Evolutionary conservation across 1,140 invertebrate species (phyloP).

Genomic region (Sminthurides bifidus): DNA sequence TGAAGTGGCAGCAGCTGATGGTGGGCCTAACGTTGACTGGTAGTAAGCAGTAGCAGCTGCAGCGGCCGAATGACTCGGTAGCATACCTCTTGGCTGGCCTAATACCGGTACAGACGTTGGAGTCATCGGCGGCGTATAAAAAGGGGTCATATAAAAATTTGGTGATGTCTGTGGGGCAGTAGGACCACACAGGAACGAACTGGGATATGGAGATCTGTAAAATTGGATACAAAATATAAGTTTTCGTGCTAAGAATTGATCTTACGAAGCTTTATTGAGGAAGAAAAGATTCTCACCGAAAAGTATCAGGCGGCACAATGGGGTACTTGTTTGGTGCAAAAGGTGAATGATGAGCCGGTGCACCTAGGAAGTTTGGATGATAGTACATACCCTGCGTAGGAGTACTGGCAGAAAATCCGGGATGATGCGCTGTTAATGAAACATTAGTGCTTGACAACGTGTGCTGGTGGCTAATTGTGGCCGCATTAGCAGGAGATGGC

Average conservation of each 20-base stretch:
- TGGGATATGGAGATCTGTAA: conserved; percentile 22
- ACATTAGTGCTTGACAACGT: background rate
- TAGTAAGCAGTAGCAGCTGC: conserved; percentile 23
- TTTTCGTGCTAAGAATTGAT: background rate
- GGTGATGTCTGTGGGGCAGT: conserved; percentile 19
- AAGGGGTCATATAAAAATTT: conserved; percentile 29
- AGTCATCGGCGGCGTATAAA: conserved; percentile 25
- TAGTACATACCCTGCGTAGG: conserved; percentile 16
- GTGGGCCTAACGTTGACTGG: conserved; percentile 20
- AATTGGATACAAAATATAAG: background rate
- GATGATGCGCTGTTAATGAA: conserved; percentile 7
- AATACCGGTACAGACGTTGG: conserved; percentile 18
- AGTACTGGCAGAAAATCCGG: conserved; percentile 4
- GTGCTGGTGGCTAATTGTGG: background rate
- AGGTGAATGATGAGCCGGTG: conserved; percentile 31
- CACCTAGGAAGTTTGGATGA: conserved; percentile 4
- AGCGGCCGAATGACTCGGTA: conserved; percentile 13
- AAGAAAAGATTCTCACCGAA: conserved; percentile 16
- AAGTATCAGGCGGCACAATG: conserved; percentile 30
- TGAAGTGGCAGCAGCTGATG: too few species aligned
- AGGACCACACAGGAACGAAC: conserved; percentile 24
- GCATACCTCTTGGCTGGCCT: conserved; percentile 14
- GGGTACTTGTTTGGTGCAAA: conserved; percentile 29
- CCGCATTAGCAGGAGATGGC: background rate
- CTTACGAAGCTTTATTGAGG: background rate